Percentiles rank a stretch among this genome's conserved stretches.
Conservation (phyloP, 2,797 vertebrate species). For the Megalops cyprinoides region DNA sequence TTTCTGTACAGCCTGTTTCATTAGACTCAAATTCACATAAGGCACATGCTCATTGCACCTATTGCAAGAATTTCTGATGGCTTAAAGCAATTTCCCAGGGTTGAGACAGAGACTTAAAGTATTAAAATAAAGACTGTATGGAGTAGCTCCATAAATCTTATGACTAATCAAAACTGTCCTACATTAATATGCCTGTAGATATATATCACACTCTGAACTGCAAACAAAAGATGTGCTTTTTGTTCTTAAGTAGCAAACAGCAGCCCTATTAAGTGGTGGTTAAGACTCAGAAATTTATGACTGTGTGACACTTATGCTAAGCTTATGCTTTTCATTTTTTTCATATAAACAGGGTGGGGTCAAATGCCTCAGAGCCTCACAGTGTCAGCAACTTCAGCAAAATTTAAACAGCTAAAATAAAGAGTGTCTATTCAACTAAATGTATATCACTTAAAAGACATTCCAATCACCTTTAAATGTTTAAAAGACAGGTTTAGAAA, state of each 20-base stretch:
- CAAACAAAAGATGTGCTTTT: background rate
- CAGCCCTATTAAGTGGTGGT: background rate
- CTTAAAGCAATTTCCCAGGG: conserved; percentile 27
- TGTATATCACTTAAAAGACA: no score
- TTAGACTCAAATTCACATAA: background rate
- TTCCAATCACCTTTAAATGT: no score
- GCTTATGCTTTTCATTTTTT: background rate
- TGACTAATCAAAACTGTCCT: conserved; percentile 19
- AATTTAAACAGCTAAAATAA: no score
- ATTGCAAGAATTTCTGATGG: background rate
- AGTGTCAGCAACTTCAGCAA: no score
- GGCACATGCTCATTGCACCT: background rate
- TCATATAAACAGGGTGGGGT: background rate
- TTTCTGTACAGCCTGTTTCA: background rate
- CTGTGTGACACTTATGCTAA: background rate
- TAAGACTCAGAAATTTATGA: background rate
- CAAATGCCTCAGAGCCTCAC: no score
- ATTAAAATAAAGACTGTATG: conserved; percentile 26
- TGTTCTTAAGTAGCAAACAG: background rate
- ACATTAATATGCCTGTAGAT: background rate
- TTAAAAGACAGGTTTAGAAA: no score
- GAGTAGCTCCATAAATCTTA: conserved; percentile 15
- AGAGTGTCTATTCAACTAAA: no score
- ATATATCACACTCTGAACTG: conserved; percentile 10
- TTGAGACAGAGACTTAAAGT: conserved; percentile 13